Base-by-base conservation (phyloP, 2,797 vertebrate genomes). In the Tamandua tetradactyla region DNA sequence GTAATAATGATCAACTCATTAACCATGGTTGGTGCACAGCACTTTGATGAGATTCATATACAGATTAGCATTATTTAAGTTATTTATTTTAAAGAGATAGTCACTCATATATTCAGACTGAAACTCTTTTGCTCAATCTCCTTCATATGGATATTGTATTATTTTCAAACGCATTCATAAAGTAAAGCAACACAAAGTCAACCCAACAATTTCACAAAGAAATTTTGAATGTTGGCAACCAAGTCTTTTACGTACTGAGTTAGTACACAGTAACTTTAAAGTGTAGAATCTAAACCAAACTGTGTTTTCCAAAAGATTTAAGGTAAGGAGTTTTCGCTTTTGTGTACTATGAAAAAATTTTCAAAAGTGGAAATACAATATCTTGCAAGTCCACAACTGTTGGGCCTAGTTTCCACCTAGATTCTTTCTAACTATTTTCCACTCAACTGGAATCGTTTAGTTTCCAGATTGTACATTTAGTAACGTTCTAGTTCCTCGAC, bases 1-100 rank as follows among this genome's bases (percentile, higher is more conserved):
- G 68, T 93, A 89, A 91, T 89, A 85, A 91, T 78, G 80, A 78
- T 55, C 66, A 81, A 87, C 91, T 95, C 93, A 94, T 94, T 95
- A 93, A 87, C 83, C 4, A 1, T 15, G 42, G 23, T 62, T 87
- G n/a, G 87, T 76, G 93, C 78, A 76, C 64, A 93, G 66, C 68
- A 62, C 72, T 87, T 87, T 78, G 72, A 75, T 91, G 87, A 95
- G 93, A 85, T 71, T 87, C 91, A 85, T 61, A 7, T 27, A 66
- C 64, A 87, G 68, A 64, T 27, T 90, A 62, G 55, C 95, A 68
- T 93, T 95, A 91, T 81, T 96, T 95, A 96, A 76, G 76, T 84
- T 85, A 74, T 94, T 89, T 95, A 93, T 85, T 95, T 95, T 96
- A 95, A 95, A 93, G 92, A 86, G 59, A 80, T 66, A 79, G 57